Evolutionary conservation across 2,888 invertebrate species (phyloP), one percentile per base, ranked within the genome.

Genomic region (Calameuta filiformis): DNA sequence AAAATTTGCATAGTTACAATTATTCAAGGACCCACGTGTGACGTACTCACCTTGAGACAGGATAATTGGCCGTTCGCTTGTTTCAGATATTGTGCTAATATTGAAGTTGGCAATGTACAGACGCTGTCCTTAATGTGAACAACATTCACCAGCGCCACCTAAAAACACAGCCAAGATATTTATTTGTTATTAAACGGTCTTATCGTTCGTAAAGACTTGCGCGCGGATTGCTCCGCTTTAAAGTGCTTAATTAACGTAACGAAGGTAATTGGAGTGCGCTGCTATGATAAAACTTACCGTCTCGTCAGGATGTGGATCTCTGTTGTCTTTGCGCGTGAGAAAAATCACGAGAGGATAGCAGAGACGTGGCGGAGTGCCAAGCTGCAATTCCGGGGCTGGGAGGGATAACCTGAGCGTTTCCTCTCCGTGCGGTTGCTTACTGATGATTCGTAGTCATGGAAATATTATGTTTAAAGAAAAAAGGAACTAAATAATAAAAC

Each of bases 51-150:
- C 95, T 97, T 96, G 83, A 97, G 93, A 90, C 96, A 96, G 80
- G 96, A 96, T 79, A 97, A 92, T 88, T 96, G 96, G 71, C 96
- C 96, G 87, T 95, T 96, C 75, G 96, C 96, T 92, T 97, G 96
- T 90, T 97, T 97, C 81, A 97, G 92, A 92, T 96, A 97, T 92
- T 97, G 97, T 74, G 96, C 96, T 84, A 97, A 93, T 87, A 97
- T 94, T 86, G 96, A 96, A 85, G 97, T 97, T 75, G 96, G 95
- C 85, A 96, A 92, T 68, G 95, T 94, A 91, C 97, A 97, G 81
- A 96, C 94, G 71, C 95, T 94, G 92, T 97, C 97, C 88, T 95
- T 94, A 82, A 97, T 95, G 91, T 97, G 97, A 23, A 97, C 94
- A 76, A 97, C 95, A 87, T 95, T 96, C 85, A 97, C 95, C 85